A percentile compares a stretch with the other conserved stretches of the same genome.
These are phyloP conservation scores for Streptopelia turtur DNA, from an alignment of 2,797 vertebrate genomes.

Conservation along the genomic window DNA sequence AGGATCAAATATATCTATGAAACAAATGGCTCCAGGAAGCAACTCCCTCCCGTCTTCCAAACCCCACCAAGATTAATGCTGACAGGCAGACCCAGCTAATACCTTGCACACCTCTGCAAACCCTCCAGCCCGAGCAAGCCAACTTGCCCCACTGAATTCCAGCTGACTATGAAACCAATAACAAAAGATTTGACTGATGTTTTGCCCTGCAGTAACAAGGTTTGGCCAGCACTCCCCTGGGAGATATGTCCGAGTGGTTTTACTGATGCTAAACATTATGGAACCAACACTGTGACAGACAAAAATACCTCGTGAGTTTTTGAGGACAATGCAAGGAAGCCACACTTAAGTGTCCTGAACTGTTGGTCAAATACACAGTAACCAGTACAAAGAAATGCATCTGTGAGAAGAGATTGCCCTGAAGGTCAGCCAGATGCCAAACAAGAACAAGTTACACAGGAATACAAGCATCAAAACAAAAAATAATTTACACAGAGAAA, in stretches of 20 bases:
- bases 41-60: neutral
- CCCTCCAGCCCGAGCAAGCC: neutral
- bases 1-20: neutral
- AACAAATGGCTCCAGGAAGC: neutral
- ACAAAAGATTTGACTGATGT: neutral
- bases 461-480: neutral
- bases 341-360: neutral
- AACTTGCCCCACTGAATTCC: accelerated
- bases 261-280: neutral
- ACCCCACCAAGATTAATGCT: neutral
- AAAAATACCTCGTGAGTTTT: neutral
- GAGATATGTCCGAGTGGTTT: neutral
- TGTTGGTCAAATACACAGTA: neutral
- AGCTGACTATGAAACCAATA: neutral
- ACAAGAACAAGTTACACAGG: neutral
- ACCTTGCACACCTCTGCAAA: neutral
- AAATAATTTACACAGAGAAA: neutral
- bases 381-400: neutral
- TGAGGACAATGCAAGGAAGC: neutral
- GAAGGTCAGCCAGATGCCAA: neutral
- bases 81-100: neutral
- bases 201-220: neutral
- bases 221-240: neutral
- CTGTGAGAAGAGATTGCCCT: neutral
- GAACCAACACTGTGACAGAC: neutral